Base-by-base conservation (phyloP, 2,888 invertebrate genomes). In the Carabus problematicus region DNA sequence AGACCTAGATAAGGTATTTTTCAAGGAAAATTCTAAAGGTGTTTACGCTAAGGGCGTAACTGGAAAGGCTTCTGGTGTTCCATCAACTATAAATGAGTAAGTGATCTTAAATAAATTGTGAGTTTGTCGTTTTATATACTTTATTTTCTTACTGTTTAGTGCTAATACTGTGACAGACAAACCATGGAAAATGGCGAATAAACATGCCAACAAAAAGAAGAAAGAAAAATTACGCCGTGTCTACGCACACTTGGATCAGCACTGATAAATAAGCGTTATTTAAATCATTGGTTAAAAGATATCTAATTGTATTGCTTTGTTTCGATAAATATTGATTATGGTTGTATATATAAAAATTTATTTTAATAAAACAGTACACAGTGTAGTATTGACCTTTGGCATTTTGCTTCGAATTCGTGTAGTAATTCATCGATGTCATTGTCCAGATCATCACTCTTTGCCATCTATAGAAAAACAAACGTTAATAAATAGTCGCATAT, bases 341-440 rank as follows among this genome's bases (percentile, higher is more conserved):
- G 43, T 54, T 61, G 4, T 62, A 12, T 59, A 60, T 55, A 52
- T 66, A 64, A 56, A 54, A 70, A 64, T 64, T 52, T 41, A 58
- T 63, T 72, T 91, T 84, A 97, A 85, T 97, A 97, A 85, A 98
- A 98, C 79, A 94, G 89, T 72, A 98, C 92, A 76, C 96, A 94
- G 81, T 98, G 98, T 73, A 98, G 85, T 77, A 98, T 91, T 71
- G 94, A 87, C 79, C 97, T 86, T 75, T 91, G 88, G 79, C 91
- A 91, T 82, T 93, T 93, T 61, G 90, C 88, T 84, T 98, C 98
- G 84, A 97, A 97, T 74, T 95, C 94, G 79, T 95, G 94, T 66
- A 98, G 85, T 64, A 98, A 85, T 84, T 98, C 96, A 84, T 98
- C 98, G 77, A 98, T 96, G 79, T 98, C 98, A 84, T 98, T 96